Percentiles rank a stretch among this genome's conserved stretches.
Conservation (phyloP, 2,888 invertebrate genomes). For the Eristalinus aeneus region DNA sequence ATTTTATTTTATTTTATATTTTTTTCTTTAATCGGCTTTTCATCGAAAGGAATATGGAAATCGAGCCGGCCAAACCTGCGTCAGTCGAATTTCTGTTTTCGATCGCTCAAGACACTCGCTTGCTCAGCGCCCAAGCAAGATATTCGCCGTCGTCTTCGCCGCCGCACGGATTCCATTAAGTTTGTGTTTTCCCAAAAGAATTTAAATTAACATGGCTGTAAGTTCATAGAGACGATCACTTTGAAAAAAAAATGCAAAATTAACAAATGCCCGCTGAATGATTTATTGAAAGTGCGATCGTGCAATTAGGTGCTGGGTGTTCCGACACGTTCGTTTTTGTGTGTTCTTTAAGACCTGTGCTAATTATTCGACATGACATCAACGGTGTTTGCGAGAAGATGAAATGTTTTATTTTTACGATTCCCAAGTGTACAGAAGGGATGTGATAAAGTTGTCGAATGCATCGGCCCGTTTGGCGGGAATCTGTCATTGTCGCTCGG, state of each 20-base stretch:
- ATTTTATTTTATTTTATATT: not conserved
- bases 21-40: not conserved
- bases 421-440: conserved; percentile 4
- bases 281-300: conserved; percentile 28
- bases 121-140: conserved; percentile 11
- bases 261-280: conserved; percentile 7
- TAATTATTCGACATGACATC: conserved; percentile 60
- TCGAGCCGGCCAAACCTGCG: conserved; percentile 75
- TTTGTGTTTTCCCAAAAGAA: conserved; percentile 28
- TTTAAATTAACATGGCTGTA: conserved; percentile 51
- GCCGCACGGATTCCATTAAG: conserved; percentile 33
- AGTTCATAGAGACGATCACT: conserved; percentile 37
- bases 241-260: not conserved
- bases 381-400: conserved; percentile 29
- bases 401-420: conserved; percentile 27
- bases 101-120: conserved; percentile 74
- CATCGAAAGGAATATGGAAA: conserved; percentile 77
- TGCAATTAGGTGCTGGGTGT: not conserved
- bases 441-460: conserved; percentile 2
- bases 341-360: conserved; percentile 3
- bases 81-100: conserved; percentile 77
- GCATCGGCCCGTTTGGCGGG: not conserved
- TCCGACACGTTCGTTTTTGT: not conserved
- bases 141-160: not conserved
- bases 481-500: not conserved